These are phyloP conservation scores for Eupithecia subumbrata DNA, from an alignment of 2,888 invertebrate species.

Conservation along the genomic window DNA sequence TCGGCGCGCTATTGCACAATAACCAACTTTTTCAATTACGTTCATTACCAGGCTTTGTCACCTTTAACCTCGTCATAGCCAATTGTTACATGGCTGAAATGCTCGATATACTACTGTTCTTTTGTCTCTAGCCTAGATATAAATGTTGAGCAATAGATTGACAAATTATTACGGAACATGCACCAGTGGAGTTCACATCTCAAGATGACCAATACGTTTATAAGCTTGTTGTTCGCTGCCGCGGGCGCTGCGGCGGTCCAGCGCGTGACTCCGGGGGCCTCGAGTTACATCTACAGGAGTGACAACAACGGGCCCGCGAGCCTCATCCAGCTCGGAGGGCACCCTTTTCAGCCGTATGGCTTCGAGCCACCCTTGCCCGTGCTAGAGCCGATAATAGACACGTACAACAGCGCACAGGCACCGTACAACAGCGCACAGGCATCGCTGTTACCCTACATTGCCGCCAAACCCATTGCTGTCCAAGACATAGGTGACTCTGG, in stretches of 20 bases:
- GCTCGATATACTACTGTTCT: slow-evolving; percentile 65
- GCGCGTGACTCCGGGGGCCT: slow-evolving; percentile 72
- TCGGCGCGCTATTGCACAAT: slow-evolving; percentile 66
- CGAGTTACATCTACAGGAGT: slow-evolving; percentile 82
- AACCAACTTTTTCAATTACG: slow-evolving; percentile 62
- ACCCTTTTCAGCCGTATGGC: slow-evolving; percentile 63
- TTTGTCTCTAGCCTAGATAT: slow-evolving; percentile 74
- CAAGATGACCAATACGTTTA: slow-evolving; percentile 66
- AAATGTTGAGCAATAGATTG: slow-evolving; percentile 79
- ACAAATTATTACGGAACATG: slow-evolving; percentile 73
- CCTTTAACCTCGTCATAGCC: slow-evolving; percentile 78
- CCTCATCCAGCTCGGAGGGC: slow-evolving; percentile 72
- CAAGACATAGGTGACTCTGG: slow-evolving; percentile 68
- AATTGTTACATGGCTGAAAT: slow-evolving; percentile 79
- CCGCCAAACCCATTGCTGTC: slow-evolving; percentile 64
- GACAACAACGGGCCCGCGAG: slow-evolving; percentile 78
- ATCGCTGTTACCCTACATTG: slow-evolving; percentile 67
- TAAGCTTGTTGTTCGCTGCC: slow-evolving; percentile 60
- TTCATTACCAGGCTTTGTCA: slow-evolving; percentile 73
- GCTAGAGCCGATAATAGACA: slow-evolving; percentile 61
- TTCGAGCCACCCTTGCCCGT: slow-evolving; percentile 64
- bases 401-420: slow-evolving; percentile 64
- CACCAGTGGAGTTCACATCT: slow-evolving; percentile 67
- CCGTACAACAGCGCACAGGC: slow-evolving; percentile 67
- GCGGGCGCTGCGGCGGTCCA: slow-evolving; percentile 65